Evolutionary conservation across 2,888 invertebrate species (phyloP).

Genomic region (Ormyrus pomaceus): DNA sequence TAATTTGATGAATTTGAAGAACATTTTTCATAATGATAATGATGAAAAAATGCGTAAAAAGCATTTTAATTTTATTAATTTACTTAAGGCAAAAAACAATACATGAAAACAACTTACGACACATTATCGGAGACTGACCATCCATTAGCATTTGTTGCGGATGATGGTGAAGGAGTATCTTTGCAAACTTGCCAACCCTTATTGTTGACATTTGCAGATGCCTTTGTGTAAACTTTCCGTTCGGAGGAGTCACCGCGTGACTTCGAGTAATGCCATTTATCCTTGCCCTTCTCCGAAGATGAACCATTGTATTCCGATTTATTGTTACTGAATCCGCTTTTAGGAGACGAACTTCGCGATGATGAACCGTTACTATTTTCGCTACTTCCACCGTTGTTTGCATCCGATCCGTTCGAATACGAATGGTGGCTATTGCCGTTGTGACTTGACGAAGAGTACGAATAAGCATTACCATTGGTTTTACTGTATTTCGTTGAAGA

Average conservation of each 20-base stretch:
- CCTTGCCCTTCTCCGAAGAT: slow-evolving; percentile 61
- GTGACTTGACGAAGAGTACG: slow-evolving; percentile 41
- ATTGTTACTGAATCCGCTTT: slow-evolving; percentile 39
- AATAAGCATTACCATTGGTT: slow-evolving; percentile 40
- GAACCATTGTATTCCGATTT: slow-evolving; percentile 44
- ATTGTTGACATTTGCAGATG: slow-evolving; percentile 65
- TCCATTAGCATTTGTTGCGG: slow-evolving; percentile 67
- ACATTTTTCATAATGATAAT: no score
- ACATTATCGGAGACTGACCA: slow-evolving; percentile 71
- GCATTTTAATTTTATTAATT: not conserved
- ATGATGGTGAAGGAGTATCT: slow-evolving; percentile 67
- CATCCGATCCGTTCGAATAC: slow-evolving; percentile 33
- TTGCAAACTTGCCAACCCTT: slow-evolving; percentile 71
- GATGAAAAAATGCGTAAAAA: slow-evolving; percentile 31
- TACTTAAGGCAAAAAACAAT: slow-evolving; percentile 27
- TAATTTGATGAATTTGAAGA: no score
- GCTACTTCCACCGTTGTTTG: slow-evolving; percentile 13
- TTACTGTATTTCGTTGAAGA: slow-evolving; percentile 32
- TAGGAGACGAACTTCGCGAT: slow-evolving; percentile 47
- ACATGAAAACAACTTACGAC: slow-evolving; percentile 63
- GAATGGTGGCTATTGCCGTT: slow-evolving; percentile 47
- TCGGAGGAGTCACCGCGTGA: slow-evolving; percentile 55
- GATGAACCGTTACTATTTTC: slow-evolving; percentile 33
- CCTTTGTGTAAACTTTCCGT: slow-evolving; percentile 68
- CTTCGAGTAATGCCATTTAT: slow-evolving; percentile 67